Evolutionary conservation across 2,797 vertebrate species (phyloP).

Genomic region (Tarsius wallacei): DNA sequence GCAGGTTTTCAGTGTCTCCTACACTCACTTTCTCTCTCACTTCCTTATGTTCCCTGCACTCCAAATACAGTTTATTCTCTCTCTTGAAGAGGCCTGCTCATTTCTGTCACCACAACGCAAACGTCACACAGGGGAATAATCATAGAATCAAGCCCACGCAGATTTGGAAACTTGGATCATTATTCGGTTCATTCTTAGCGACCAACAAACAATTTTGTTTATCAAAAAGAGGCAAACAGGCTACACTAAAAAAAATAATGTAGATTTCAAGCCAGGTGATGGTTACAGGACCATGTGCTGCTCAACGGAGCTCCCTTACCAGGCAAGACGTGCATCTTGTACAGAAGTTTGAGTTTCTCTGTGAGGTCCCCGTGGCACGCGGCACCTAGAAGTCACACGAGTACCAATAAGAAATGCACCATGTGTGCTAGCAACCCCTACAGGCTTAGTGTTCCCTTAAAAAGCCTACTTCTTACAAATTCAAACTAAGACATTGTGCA

Average conservation of each 20-base stretch:
- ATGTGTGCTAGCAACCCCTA: fast-evolving
- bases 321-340: slow-evolving; percentile 97
- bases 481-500: not conserved
- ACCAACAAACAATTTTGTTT: not conserved
- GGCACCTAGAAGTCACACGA: slow-evolving; percentile 92
- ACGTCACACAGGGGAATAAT: not conserved
- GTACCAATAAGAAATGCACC: not conserved
- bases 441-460: fast-evolving
- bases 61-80: not conserved
- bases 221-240: not conserved
- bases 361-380: slow-evolving; percentile 97
- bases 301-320: slow-evolving; percentile 91
- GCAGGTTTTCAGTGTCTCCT: not conserved
- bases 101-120: not conserved
- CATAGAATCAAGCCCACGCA: fast-evolving
- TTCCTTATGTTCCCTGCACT: not conserved
- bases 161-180: not conserved
- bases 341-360: slow-evolving; percentile 97
- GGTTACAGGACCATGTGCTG: fast-evolving
- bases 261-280: not conserved
- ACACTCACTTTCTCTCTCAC: not conserved
- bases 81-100: not conserved
- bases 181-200: not conserved
- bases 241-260: too few relatives aligned
- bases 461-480: not conserved